Base-by-base conservation (phyloP, 2,888 invertebrate genomes). In the Xestia sexstrigata region DNA sequence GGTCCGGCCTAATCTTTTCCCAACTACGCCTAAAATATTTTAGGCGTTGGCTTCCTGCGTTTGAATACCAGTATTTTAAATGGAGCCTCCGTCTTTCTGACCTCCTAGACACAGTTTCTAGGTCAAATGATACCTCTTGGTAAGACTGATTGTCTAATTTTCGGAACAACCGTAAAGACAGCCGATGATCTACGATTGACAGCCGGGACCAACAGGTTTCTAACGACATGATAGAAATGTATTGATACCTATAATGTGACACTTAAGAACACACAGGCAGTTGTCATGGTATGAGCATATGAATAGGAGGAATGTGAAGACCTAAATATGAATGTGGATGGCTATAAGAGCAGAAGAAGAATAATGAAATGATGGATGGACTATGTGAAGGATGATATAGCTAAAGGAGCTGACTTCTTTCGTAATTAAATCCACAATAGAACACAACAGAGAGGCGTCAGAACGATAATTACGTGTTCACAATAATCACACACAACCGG, bases 401-500 rank as follows among this genome's bases (percentile, higher is more conserved):
- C 47, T 47, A n/a, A 11, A 26, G 6, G 13, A 26, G 15, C 13
- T 15, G 26, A 58, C 15, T 15, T 17, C 23, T 17, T 49, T 15
- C 26, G 2, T 49, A 30, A 42, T 26, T 74, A 30, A 3, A 35
- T 0, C 0, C 8, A 49, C 20, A 42, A 65, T 49, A 55, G 6
- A 52, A 83, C 20, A 47, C n/a, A 79, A 39, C 47, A 79, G 20
- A 79, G 15, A 63, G 23, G 71, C 26, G 55, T 65, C 11, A 78
- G n/a, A 62, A 47, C n/a, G 23, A 26, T 65, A 42, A 80, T 73
- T 69, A 67, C 11, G 5, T 35, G 45, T 55, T 20, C 35, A 68
- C 55, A 81, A 70, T 70, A 67, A 74, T 35, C 11, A 45, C 30
- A 60, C 63, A 76, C 35, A 42, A 49, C 77, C 72, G 82, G 82